Evolutionary conservation across 2,113 vertebrate species (phyloP), one percentile per base, ranked within the genome.

Genomic region (Megaceryle torquata): DNA sequence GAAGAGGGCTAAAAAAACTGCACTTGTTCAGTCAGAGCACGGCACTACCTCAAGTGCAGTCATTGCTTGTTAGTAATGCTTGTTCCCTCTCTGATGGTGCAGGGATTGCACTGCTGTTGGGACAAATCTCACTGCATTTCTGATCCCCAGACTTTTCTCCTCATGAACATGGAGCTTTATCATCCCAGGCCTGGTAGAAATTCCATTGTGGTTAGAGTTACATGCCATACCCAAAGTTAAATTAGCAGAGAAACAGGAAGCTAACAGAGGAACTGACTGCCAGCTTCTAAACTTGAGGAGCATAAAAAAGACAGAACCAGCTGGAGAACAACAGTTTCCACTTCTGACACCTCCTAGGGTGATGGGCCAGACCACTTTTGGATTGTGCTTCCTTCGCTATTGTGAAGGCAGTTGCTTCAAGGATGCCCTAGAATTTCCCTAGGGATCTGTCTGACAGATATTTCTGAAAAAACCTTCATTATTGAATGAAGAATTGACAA

Each of bases 221-320:
- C 19, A 24, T 0, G 1, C 1, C 2, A 44, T 0, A 0, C 24
- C 82, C 57, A 76, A 61, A 79, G 18, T 80, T 76, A 77, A 86
- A 67, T 56, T 22, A 70, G 26, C 18, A 72, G 31, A 81, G 72
- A 90, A 90, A 71, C 13, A 59, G 69, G 17, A 72, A 74, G 17
- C 11, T 72, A 57, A 33, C 60, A 53, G 16, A 67, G 21, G 48
- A 71, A 18, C 22, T 83, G 16, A 26, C 41, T 72, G 63, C 5
- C 18, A 57, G 4, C 13, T 70, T 93, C 63, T 50, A 54, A 85
- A 86, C 29, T 46, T 80, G 29, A 88, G 25, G 20, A 90, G 17
- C 28, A 6, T 31, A 67, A 76, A 22, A 89, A n/a, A 85, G 43
- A 19, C 4, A 6, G 48, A 92, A 56, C 33, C 18, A 67, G 44